Base-by-base conservation (phyloP, 2,797 vertebrate species). In the Chrysocyon brachyurus region DNA sequence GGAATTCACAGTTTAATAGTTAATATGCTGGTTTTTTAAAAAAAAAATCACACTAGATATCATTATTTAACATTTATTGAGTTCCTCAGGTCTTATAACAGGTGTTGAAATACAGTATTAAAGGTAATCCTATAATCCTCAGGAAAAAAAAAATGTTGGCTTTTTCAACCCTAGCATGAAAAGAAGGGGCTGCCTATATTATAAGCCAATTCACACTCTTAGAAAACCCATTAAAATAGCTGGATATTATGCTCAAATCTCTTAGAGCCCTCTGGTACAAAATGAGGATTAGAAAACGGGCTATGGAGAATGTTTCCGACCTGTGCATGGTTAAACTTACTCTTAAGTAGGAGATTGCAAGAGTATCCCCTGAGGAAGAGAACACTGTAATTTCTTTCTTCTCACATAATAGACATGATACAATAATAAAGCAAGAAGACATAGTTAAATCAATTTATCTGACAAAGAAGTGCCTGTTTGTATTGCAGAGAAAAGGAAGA, bases 121-220 rank as follows among this genome's bases (percentile, higher is more conserved):
- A 91, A 96, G 28, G 22, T 96, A 97, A 97, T 97, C 84, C 90
- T 96, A 68, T 97, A 97, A 97, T 98, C 95, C 87, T 93, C 92
- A 57, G 66, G 49, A 88, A 83, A 90, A 94, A 94, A 94, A 94
- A 94, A 95, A 88, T 72, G 88, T 78, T 96, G 90, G 21, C 28
- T 90, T 92, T 96, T 96, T 83, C 87, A 97, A 95, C 26, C 36
- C 4, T 72, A 91, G 52, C 40, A 72, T 92, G 77, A 97, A 97
- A 96, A 97, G 64, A 96, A 94, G 75, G 59, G 22, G n/a, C 56
- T 85, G 56, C 31, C 84, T 96, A 24, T 89, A 70, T 84, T 84
- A 52, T 78, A 91, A 95, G 72, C 78, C 87, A 95, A 94, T 97
- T 95, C 90, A 95, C 36, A 92, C 21, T 92, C 90, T 91, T 40